Percentiles rank a stretch among this genome's conserved stretches.
Conservation (phyloP, 2,113 vertebrate species). For the Motacilla tschutschensis region DNA sequence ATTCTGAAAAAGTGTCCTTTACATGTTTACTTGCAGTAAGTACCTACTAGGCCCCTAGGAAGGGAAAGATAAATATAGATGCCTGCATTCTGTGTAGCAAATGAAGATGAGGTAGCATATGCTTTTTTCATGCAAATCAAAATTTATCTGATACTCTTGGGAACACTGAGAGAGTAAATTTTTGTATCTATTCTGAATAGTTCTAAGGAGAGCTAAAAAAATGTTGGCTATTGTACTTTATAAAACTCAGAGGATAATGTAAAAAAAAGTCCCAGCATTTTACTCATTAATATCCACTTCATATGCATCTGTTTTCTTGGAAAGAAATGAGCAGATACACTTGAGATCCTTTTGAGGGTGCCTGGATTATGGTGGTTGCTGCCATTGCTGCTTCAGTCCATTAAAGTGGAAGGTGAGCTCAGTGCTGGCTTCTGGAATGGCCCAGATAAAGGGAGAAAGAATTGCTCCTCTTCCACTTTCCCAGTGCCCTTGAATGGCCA, state of each 20-base stretch:
- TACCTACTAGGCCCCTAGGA: not conserved
- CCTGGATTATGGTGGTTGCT: not conserved
- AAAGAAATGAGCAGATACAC: not conserved
- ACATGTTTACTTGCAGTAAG: not conserved
- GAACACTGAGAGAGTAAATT: not conserved
- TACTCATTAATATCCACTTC: not conserved
- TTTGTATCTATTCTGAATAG: not conserved
- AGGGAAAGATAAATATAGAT: not conserved
- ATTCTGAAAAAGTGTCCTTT: not conserved
- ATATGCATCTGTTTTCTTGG: not conserved
- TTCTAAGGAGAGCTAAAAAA: not conserved
- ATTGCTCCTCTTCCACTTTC: not conserved
- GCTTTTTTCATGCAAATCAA: not conserved
- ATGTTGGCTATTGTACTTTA: rapidly evolving
- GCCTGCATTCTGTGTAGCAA: not conserved
- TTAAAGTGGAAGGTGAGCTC: not conserved
- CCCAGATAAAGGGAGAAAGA: not conserved
- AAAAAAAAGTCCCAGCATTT: not conserved
- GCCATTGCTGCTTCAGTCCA: rapidly evolving
- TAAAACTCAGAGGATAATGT: not conserved
- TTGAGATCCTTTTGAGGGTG: not conserved
- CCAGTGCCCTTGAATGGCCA: not conserved
- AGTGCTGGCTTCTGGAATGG: not conserved
- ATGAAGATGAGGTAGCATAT: not conserved
- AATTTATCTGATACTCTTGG: not conserved